Base-by-base conservation (phyloP, 2,797 vertebrate genomes). In the Alfaro cultratus region DNA sequence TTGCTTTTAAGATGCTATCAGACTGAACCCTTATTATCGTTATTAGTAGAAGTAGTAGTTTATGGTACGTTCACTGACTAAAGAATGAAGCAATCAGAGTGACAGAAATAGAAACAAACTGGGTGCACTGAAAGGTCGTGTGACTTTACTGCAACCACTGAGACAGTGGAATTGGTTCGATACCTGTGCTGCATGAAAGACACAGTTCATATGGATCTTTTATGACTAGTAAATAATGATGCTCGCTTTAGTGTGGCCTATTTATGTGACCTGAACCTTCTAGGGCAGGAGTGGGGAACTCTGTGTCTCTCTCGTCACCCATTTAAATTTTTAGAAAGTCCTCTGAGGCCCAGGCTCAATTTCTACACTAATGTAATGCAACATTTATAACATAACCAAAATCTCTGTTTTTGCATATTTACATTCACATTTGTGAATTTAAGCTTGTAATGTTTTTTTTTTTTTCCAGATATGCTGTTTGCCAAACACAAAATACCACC, bases 11-110 rank as follows among this genome's bases (percentile, higher is more conserved):
- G 29, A 60, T 36, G 60, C 18, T 64, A 18, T 34, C 60, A 64
- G 16, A 60, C 5, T 29, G 26, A 60, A 31, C 57, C 5, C 26
- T 60, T 5, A 55, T 11, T 2, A 57, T 57, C 1, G 2, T n/a
- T 10, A 55, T 10, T n/a, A 55, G 51, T 55, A 11, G 51, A 29
- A 15, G 26, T 57, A 57, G 55, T 15, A 29, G 11, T 29, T 62
- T 62, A 15, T 62, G 29, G 12, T 62, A 16, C 13, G 1, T 31
- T 62, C 12, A 29, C 16, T 62, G 29, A 34, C 13, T 62, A 29
- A 62, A 62, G n/a, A 62, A 62, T 62, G 29, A 34, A 62, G 57
- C 57, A 62, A 5, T 62, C 57, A 62, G n/a, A 62, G 57, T 62
- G 29, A 62, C 3, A 3, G 29, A 2, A 60, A 60, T 62, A 5